phyloP scores from a whole-genome alignment of 2,113 vertebrate species.

The Megaleporinus macrocephalus region DNA sequence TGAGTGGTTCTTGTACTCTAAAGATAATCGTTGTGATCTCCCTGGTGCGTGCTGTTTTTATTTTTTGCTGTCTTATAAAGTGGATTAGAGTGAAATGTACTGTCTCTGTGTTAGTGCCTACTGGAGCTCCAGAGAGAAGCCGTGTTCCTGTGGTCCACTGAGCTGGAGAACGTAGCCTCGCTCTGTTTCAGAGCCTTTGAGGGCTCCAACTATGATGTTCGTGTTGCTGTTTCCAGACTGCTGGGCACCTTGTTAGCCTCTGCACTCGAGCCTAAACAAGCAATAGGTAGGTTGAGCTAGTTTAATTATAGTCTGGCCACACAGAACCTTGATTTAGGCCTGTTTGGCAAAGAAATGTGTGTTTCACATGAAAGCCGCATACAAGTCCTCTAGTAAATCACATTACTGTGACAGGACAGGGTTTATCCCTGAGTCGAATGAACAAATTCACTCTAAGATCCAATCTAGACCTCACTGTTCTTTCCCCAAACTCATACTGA shows the following conservation, averaged over 20 bases:
- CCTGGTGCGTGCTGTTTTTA: no score
- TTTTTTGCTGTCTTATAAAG: no score
- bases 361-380: no score
- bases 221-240: conserved; percentile 85
- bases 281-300: conserved; percentile 72
- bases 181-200: conserved; percentile 94
- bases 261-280: conserved; percentile 78
- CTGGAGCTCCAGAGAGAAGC: conserved; percentile 93
- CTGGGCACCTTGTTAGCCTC: conserved; percentile 88
- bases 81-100: neutral
- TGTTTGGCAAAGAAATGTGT: no score
- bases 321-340: no score
- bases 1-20: neutral
- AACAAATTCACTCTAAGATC: no score
- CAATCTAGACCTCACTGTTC: no score
- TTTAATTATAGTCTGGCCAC: neutral
- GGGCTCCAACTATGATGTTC: conserved; percentile 88
- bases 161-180: conserved; percentile 89
- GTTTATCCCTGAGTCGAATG: no score
- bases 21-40: neutral
- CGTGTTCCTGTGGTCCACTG: conserved; percentile 88
- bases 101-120: conserved; percentile 80
- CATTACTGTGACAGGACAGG: no score
- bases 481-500: no score
- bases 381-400: no score